phyloP scores from a whole-genome alignment of 2,888 invertebrate species.

The Ornithoptera alexandrae region DNA sequence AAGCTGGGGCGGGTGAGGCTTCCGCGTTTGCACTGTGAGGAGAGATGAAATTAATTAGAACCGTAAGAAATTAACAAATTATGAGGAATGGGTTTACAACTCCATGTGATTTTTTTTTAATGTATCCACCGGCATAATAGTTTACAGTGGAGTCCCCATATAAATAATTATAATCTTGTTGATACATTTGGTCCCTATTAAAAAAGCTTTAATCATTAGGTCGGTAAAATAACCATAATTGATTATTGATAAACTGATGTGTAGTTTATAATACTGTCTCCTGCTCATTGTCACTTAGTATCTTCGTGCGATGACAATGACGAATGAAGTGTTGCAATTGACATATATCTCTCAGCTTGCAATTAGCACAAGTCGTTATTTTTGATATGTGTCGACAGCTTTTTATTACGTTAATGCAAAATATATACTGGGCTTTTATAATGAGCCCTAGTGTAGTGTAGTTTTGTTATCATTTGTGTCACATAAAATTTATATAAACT shows the following conservation, averaged over 20 bases:
- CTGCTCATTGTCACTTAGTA: conserved; percentile 8
- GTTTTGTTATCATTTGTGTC: no score
- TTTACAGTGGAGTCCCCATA: no score
- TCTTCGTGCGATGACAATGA: conserved; percentile 27
- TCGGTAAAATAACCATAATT: no score
- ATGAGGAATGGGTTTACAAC: neutral
- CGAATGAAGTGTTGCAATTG: conserved; percentile 24
- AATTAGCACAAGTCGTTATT: conserved; percentile 27
- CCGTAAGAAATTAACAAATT: conserved; percentile 35
- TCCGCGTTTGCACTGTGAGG: conserved; percentile 47
- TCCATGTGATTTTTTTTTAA: neutral
- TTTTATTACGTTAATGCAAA: conserved; percentile 8
- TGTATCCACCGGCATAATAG: neutral
- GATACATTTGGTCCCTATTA: neutral
- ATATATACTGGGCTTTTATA: neutral
- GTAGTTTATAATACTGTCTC: conserved; percentile 15
- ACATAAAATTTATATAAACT: conserved; percentile 34
- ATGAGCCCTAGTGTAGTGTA: neutral
- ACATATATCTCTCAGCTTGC: conserved; percentile 26
- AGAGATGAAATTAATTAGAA: conserved; percentile 55
- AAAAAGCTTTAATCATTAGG: no score
- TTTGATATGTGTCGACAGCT: conserved; percentile 18
- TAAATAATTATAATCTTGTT: neutral
- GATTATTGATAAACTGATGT: neutral
- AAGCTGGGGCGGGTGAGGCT: conserved; percentile 71